Evolutionary conservation across 1,140 invertebrate species (phyloP), one percentile per base, ranked within the genome.

Genomic region (Fopius arisanus): DNA sequence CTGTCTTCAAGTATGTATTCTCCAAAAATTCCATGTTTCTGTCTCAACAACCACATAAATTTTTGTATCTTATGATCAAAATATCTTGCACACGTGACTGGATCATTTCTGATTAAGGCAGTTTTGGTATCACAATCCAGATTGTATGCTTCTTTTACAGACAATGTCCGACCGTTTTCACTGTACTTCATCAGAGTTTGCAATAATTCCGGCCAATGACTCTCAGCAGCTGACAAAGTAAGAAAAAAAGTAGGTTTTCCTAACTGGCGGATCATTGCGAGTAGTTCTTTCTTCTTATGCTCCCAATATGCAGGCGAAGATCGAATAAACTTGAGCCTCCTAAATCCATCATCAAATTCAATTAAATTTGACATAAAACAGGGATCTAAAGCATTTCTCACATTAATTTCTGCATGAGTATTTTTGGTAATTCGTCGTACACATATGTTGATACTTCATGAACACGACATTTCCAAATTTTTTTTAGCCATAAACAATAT

Each of bases 1-100:
- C 72, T 33, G 75, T 72, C 4, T 54, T 69, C 48, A 73, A 51
- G 65, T 76, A 75, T 51, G 70, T 31, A 70, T 77, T 76, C 31
- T 77, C 26, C 12, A 70, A 16, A 43, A 69, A 70, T 43, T 72
- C 69, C 68, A 3, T 16, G 12, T 14, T 43, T 3, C 12, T 43
- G 41, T 43, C 41, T 12, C 16, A 16, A 43, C 12, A 43, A 43
- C 41, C 41, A 43, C 41, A 43, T 43, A 43, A 43, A 43, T 43
- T 43, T 16, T n/a, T 43, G 10, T 3, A 43, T 43, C 16, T 43
- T 43, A 16, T 43, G 16, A 43, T 43, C 41, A n/a, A n/a, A n/a
- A n/a, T n/a, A n/a, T n/a, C n/a, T n/a, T n/a, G n/a, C n/a, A n/a
- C n/a, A n/a, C n/a, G 41, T 43, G 14, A 43, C 41, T n/a, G 41